Evolutionary conservation across 1,140 invertebrate species (phyloP), one percentile per base, ranked within the genome.

Genomic region (Polypedilum pembai): DNA sequence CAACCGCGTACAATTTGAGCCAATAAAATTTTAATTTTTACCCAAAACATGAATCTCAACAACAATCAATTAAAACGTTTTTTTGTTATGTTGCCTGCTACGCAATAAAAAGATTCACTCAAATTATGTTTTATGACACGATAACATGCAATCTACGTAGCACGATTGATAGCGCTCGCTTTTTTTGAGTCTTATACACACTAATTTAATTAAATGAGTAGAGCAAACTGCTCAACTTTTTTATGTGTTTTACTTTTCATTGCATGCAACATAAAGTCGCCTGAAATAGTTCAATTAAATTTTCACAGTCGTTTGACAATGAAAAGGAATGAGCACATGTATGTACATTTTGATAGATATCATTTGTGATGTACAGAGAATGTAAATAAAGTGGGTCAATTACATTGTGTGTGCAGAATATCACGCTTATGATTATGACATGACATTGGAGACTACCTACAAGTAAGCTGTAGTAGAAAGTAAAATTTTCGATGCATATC

Each of bases 81-180:
- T 15, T n/a, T 56, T 56, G 45, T 56, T 12, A n/a, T 56, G 24
- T 69, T 21, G 7, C 1, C 18, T 69, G 8, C 65, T 18, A 20
- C 65, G 65, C 20, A 69, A 69, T 69, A 69, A 69, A 69, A 33
- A 33, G 24, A 69, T 69, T 56, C 65, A 20, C 17, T 69, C 20
- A 69, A 69, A 69, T 69, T 69, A 69, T 69, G 65, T 69, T 69
- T 69, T 69, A 69, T 69, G 17, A 18, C 65, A 18, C 65, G 65
- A 69, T 1, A 69, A 18, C 65, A 69, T 69, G 65, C 65, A 21
- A 69, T 20, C n/a, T 69, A 56, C 45, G 45, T 56, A 56, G n/a
- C 12, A 15, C 45, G 45, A n/a, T 56, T n/a, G 45, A 56, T 56
- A 56, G 12, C 45, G n/a, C 24, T 33, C 24, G 24, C 24, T 33